Percentiles rank a stretch among this genome's conserved stretches.
phyloP scores from a whole-genome alignment of 2,888 invertebrate species.

The Epinotia brunnichana region DNA sequence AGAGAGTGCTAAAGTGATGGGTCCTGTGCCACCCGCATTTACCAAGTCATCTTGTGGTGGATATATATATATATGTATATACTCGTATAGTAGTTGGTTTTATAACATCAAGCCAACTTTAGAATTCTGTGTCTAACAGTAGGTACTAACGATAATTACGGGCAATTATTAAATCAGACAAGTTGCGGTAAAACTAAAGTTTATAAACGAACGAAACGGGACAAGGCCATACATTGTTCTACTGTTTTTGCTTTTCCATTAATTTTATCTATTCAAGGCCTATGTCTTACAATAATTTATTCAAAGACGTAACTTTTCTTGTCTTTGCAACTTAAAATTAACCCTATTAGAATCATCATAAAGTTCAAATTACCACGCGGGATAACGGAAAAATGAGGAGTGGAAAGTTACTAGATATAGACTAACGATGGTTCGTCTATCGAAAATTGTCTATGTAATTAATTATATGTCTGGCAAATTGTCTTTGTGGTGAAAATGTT shows the following conservation, averaged over 20 bases:
- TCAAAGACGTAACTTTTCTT: neutral
- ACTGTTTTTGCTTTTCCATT: slow-evolving; percentile 36
- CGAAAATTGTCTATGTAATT: slow-evolving; percentile 28
- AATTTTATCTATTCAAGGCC: slow-evolving; percentile 35
- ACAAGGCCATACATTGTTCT: slow-evolving; percentile 39
- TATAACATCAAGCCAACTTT: neutral
- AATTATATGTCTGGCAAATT: slow-evolving; percentile 22
- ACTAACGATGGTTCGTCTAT: slow-evolving; percentile 31
- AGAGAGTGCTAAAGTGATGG: too few species aligned
- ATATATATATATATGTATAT: too few species aligned
- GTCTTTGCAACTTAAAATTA: neutral
- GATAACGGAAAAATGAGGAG: neutral
- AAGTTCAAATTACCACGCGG: neutral
- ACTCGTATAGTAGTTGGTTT: neutral
- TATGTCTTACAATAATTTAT: neutral
- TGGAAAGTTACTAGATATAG: neutral
- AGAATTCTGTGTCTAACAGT: neutral
- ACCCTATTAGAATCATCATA: neutral
- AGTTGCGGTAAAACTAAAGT: slow-evolving; percentile 35
- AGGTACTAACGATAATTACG: slow-evolving; percentile 2
- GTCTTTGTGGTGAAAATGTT: slow-evolving; percentile 29
- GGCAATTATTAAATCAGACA: slow-evolving; percentile 18
- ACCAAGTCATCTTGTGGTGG: too few species aligned
- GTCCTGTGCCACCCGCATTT: too few species aligned
- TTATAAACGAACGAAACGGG: slow-evolving; percentile 24